Conservation (phyloP, 2,888 invertebrate genomes). For the Nectonema munidae region DNA sequence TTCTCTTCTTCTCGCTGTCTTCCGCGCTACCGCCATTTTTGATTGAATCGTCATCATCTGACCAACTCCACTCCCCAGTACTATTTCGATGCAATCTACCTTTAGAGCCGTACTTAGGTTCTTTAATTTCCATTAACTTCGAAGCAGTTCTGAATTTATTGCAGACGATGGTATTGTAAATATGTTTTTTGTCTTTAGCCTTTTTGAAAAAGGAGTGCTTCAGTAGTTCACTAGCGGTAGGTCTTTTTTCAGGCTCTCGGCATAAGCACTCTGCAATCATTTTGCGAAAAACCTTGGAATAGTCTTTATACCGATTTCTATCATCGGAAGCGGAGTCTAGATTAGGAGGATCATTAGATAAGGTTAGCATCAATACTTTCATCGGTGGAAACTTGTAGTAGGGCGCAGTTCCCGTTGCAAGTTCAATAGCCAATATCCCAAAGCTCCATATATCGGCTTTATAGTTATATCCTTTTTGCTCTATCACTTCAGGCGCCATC, state of each 20-base stretch:
- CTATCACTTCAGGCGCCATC: slow-evolving; percentile 98
- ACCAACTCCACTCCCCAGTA: slow-evolving; percentile 94
- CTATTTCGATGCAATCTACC: slow-evolving; percentile 36
- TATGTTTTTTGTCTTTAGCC: slow-evolving; percentile 33
- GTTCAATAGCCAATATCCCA: slow-evolving; percentile 85
- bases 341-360: slow-evolving; percentile 86
- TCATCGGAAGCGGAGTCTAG: slow-evolving; percentile 74
- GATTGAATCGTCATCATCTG: slow-evolving; percentile 45
- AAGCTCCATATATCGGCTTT: slow-evolving; percentile 79
- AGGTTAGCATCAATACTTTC: slow-evolving; percentile 78
- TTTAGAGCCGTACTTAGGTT: slow-evolving; percentile 1
- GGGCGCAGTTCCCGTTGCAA: slow-evolving; percentile 88
- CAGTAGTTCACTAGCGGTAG: slow-evolving; percentile 65
- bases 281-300: slow-evolving; percentile 80
- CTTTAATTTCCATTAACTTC: not conserved
- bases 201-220: slow-evolving; percentile 94
- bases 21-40: not conserved
- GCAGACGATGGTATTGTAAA: slow-evolving; percentile 19
- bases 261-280: slow-evolving; percentile 82
- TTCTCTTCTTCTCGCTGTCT: not conserved
- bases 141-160: not conserved
- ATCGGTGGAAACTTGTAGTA: slow-evolving; percentile 95
- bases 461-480: slow-evolving; percentile 63
- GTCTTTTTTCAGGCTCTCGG: slow-evolving; percentile 61
- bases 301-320: slow-evolving; percentile 83